Conservation (phyloP, 2,888 invertebrate genomes). For the Notodonta dromedarius region DNA sequence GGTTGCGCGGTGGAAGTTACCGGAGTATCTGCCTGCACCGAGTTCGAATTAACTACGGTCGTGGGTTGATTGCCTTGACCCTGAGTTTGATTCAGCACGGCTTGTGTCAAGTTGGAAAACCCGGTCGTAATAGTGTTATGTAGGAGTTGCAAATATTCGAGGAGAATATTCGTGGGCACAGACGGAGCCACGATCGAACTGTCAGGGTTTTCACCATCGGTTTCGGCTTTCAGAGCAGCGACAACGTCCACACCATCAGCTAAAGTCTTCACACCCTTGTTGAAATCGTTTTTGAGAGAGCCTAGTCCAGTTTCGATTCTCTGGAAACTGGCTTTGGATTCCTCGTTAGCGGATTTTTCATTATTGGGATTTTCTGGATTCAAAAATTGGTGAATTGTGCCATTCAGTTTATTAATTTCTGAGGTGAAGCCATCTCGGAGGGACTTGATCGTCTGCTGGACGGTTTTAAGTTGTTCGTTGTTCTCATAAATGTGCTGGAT, state of each 20-base stretch:
- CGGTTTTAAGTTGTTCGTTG: constrained; percentile 52
- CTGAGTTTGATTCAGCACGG: constrained; percentile 3
- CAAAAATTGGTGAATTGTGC: constrained; percentile 54
- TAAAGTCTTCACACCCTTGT: constrained; percentile 57
- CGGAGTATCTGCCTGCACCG: constrained; percentile 5
- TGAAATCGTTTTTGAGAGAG: constrained; percentile 59
- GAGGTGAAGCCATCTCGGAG: constrained; percentile 56
- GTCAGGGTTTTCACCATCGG: constrained; percentile 27
- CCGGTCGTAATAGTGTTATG: constrained; percentile 34
- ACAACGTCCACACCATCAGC: constrained; percentile 58
- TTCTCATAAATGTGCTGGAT: constrained; percentile 56
- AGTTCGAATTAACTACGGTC: background rate
- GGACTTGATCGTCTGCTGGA: constrained; percentile 58
- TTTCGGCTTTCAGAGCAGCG: constrained; percentile 53
- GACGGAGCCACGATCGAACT: constrained; percentile 12
- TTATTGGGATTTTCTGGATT: constrained; percentile 35
- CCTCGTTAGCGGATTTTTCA: constrained; percentile 24
- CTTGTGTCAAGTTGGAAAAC: constrained; percentile 33
- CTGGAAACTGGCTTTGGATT: constrained; percentile 42
- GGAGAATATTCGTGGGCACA: background rate
- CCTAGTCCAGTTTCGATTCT: constrained; percentile 48
- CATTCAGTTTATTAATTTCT: constrained; percentile 63
- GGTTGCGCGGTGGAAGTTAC: constrained; percentile 8
- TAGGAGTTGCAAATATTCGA: constrained; percentile 14
- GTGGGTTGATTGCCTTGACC: constrained; percentile 5